Evolutionary conservation across 2,113 vertebrate species (phyloP), one percentile per base, ranked within the genome.

Genomic region (Apodemus speciosus): DNA sequence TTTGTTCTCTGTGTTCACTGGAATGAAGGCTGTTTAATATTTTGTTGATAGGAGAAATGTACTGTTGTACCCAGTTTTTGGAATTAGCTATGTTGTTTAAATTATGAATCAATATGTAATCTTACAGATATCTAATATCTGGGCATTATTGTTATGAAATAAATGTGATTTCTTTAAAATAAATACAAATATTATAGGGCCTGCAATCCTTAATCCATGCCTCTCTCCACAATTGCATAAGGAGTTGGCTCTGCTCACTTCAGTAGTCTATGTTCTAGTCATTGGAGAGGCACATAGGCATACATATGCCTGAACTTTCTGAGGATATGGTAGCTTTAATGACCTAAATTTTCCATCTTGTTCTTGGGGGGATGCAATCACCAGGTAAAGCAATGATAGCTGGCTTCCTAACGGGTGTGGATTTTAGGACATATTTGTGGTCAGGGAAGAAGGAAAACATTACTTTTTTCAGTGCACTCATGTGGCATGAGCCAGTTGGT

Each of bases 131-230:
- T 92, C 53, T 86, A 86, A 66, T 62, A 85, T 89, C 69, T 40
- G 32, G 62, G 20, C 9, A 68, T 23, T 69, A 56, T 80, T 87
- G 69, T 89, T 92, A 64, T 94, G 21, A 66, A 95, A 92, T 8
- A 87, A 87, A 71, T 76, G 38, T 66, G 32, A n/a, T 96, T 96
- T 93, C 38, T 93, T 62, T 23, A 73, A 56, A 93, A 77, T 71
- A 91, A 89, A 91, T 85, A 71, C 30, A 96, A 75, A 92, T 93
- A 95, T 75, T 92, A 80, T 75, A 20, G 53, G 66, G 79, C 66
- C 90, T 73, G 1, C 43, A 75, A 21, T 91, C 32, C 40, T 92
- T 49, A 23, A 46, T 62, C 18, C 9, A 13, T 27, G 86, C 21
- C 20, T 4, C 3, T 11, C 87, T 38, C 13, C 25, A 64, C 0